Conservation (phyloP, 2,797 vertebrate species). For the Onychomys leucogaster region DNA sequence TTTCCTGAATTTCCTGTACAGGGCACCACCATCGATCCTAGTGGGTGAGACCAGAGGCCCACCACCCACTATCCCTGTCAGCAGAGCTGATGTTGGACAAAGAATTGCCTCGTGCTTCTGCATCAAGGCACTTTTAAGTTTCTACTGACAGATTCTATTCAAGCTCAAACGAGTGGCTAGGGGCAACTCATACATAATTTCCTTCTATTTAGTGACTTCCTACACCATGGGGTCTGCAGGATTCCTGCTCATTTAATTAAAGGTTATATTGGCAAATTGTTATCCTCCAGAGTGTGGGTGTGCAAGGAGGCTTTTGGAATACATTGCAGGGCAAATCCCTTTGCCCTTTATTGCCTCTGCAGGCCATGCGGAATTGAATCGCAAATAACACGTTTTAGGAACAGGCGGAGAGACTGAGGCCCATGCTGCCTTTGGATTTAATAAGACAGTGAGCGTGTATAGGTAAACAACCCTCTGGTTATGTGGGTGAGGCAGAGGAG, state of each 20-base stretch:
- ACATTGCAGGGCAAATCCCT: slow-evolving; percentile 78
- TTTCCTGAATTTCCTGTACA: not conserved
- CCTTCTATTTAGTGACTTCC: slow-evolving; percentile 79
- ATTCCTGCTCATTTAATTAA: slow-evolving; percentile 81
- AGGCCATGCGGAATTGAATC: slow-evolving; percentile 64
- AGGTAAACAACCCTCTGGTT: slow-evolving; percentile 65
- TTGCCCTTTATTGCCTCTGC: slow-evolving; percentile 66
- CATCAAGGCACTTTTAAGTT: slow-evolving; percentile 60
- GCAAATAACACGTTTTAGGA: slow-evolving; percentile 76
- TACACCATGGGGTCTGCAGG: slow-evolving; percentile 69
- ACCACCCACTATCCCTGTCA: not conserved
- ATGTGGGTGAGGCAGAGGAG: not conserved
- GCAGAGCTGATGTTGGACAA: not conserved
- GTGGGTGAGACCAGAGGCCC: not conserved
- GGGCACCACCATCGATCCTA: not conserved
- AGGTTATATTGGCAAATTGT: slow-evolving; percentile 81
- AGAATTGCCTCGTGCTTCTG: slow-evolving; percentile 29
- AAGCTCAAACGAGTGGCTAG: slow-evolving; percentile 77
- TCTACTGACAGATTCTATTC: slow-evolving; percentile 70
- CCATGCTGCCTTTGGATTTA: slow-evolving; percentile 68
- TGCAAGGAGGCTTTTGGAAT: slow-evolving; percentile 69
- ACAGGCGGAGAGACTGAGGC: slow-evolving; percentile 55
- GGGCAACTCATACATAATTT: slow-evolving; percentile 79
- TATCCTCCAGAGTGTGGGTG: slow-evolving; percentile 71
- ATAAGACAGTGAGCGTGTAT: not conserved